Conservation (phyloP, 1,140 invertebrate genomes). For the Drosophila arawakana region DNA sequence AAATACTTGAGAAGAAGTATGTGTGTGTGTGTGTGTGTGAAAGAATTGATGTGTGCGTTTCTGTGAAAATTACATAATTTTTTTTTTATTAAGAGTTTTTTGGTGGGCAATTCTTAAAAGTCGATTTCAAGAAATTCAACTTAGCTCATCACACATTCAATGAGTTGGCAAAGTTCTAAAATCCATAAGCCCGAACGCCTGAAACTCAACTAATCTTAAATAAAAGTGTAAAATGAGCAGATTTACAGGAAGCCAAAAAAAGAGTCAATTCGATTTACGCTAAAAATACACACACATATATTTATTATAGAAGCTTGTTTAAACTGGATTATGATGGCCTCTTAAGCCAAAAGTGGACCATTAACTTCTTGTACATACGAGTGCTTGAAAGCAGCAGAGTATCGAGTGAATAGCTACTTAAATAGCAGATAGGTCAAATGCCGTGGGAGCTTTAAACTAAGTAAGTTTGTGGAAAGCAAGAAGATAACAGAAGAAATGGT, state of each 20-base stretch:
- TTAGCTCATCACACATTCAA: constrained; percentile 42
- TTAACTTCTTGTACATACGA: constrained; percentile 13
- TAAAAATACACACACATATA: not conserved
- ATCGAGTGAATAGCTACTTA: constrained; percentile 5
- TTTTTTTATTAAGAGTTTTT: constrained; percentile 48
- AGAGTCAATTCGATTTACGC: constrained; percentile 8
- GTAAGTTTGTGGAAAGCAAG: not conserved
- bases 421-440: not conserved
- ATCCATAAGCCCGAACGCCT: constrained; percentile 1
- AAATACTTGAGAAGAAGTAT: constrained; percentile 35
- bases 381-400: not conserved
- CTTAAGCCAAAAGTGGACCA: constrained; percentile 9
- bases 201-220: not conserved
- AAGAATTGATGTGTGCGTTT: not conserved
- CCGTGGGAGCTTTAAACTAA: not conserved
- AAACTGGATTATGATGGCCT: constrained; percentile 27
- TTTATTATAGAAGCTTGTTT: not conserved
- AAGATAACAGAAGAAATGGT: too few species aligned
- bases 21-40: not conserved
- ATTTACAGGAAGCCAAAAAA: constrained; percentile 18
- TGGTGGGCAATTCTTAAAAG: constrained; percentile 36
- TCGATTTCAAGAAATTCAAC: constrained; percentile 22
- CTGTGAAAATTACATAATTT: constrained; percentile 52
- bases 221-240: constrained; percentile 26
- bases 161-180: constrained; percentile 46